Percentiles rank a stretch among this genome's conserved stretches.
Evolutionary conservation across 1,140 invertebrate genomes (phyloP).

Genomic region (Heliconius congener): DNA sequence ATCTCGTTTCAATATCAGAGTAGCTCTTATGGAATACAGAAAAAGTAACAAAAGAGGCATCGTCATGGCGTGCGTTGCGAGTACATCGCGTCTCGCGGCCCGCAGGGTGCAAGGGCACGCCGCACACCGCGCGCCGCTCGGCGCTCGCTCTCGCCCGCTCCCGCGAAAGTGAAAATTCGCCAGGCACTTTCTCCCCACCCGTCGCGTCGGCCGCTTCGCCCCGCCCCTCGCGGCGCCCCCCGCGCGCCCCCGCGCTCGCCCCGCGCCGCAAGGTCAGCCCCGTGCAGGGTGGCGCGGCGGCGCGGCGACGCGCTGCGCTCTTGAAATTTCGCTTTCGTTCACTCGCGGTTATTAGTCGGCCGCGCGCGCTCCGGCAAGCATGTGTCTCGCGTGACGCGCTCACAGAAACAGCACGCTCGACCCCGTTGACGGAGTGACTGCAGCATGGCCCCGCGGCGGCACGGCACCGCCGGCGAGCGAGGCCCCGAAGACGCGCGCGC

Average conservation of each 20-base stretch:
- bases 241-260: conserved; percentile 53
- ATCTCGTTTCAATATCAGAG: background rate
- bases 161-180: conserved; percentile 77
- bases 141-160: conserved; percentile 53
- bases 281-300: conserved; percentile 64
- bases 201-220: conserved; percentile 61
- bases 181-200: conserved; percentile 78
- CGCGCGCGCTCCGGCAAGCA: conserved; percentile 78
- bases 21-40: background rate
- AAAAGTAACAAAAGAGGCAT: background rate
- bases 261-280: conserved; percentile 73
- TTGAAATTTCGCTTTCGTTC: conserved; percentile 83
- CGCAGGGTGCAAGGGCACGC: conserved; percentile 4
- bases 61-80: background rate
- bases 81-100: background rate
- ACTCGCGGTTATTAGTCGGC: conserved; percentile 80
- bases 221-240: conserved; percentile 69
- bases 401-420: conserved; percentile 64
- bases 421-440: conserved; percentile 61
- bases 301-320: conserved; percentile 77
- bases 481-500: conserved; percentile 77
- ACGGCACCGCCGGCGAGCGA: conserved; percentile 75
- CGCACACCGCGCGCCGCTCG: conserved; percentile 31
- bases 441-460: conserved; percentile 78
- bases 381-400: conserved; percentile 73